These are phyloP conservation scores for Ovis canadensis DNA, from an alignment of 2,113 vertebrate species.

Conservation along the genomic window DNA sequence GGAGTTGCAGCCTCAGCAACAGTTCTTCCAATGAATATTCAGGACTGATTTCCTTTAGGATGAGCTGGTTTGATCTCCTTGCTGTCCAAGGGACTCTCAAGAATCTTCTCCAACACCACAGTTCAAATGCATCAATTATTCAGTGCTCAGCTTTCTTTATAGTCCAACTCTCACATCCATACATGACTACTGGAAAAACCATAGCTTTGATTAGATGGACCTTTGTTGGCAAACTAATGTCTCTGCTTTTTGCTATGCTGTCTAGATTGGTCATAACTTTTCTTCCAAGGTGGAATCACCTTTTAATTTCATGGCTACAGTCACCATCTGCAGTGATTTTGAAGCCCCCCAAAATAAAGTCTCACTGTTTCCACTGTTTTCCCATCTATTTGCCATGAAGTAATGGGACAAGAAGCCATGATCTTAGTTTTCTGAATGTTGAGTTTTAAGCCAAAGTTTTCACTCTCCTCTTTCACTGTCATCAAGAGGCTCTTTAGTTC, in stretches of 20 bases:
- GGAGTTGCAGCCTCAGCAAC: background rate
- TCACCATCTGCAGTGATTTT: background rate
- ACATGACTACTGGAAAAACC: background rate
- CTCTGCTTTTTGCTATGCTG: background rate
- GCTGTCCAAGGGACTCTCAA: background rate
- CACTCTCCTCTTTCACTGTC: background rate
- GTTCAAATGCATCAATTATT: background rate
- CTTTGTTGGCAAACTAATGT: background rate
- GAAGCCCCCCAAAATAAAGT: background rate
- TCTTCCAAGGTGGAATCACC: background rate
- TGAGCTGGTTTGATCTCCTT: background rate
- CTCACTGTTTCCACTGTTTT: background rate
- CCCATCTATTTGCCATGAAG: background rate
- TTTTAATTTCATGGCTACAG: background rate
- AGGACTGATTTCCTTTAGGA: background rate
- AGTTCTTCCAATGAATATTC: background rate
- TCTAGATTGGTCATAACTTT: background rate
- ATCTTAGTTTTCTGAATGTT: background rate
- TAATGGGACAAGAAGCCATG: background rate
- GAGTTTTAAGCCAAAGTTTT: background rate
- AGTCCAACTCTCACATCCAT: background rate
- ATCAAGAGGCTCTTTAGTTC: background rate
- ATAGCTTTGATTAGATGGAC: background rate
- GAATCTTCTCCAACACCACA: background rate
- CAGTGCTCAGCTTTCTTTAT: background rate